Base-by-base conservation (phyloP, 2,888 invertebrate genomes). In the Drosophila subsilvestris region DNA sequence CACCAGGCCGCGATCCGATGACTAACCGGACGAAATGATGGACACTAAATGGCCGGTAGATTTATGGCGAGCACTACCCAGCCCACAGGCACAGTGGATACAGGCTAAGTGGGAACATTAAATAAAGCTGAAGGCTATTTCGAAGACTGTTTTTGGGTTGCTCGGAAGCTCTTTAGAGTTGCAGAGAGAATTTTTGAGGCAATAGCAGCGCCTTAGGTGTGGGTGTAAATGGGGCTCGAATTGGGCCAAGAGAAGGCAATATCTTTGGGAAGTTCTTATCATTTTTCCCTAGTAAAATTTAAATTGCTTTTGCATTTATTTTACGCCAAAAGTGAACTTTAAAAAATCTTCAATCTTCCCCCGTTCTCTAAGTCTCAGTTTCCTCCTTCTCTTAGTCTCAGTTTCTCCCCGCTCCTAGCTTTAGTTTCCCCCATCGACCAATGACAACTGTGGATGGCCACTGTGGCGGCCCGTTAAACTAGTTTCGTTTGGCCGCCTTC, bases 31-130 rank as follows among this genome's bases (percentile, higher is more conserved):
- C 78, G 73, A 80, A 76, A 79, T 83, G 88, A 87, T 83, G 86
- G 74, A 87, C 88, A 71, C 88, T 83, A 87, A 83, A 83, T 85
- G 82, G 88, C 72, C 80, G 86, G 74, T 71, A 79, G 86, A 83
- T 85, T 87, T 85, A 87, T 83, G 83, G 83, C 75, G 32, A 66
- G 73, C 86, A 61, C 67, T 69, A 77, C 60, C 29, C 1, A 14
- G 14, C 37, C 37, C 37, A 37, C 25, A 60, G 59, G 57, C 68
- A 32, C 59, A 53, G 59, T 48, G 25, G 47, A 25, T 17, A 37
- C 63, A 1, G 49, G n/a, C 54, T 49, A 48, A 27, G 1, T 2
- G 55, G 20, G 43, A 45, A 49, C 12, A 44, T 37, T 32, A 37
- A 12, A 3, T 9, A 8, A 9, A 27, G 8, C 8, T 8, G 2